phyloP scores from a whole-genome alignment of 1,140 invertebrate species.

The Drosophila ironensis region DNA sequence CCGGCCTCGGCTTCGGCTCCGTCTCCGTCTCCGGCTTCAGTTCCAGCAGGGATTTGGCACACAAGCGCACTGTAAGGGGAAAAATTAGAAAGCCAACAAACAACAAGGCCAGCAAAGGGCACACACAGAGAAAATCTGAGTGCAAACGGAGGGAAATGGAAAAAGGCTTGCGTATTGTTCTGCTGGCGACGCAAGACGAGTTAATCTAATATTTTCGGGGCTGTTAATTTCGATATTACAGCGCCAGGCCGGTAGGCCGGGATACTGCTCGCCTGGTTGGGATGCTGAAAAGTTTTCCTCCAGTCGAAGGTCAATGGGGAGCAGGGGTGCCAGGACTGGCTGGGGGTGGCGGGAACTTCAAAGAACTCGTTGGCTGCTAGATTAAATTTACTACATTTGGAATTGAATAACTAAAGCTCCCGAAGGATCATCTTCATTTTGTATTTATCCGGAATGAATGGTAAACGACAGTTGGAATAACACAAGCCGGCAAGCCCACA shows the following conservation, averaged over 20 bases:
- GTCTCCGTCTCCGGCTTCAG: no score
- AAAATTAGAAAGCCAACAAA: conserved; percentile 54
- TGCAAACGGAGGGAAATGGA: background rate
- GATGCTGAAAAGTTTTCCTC: no score
- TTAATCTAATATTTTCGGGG: no score
- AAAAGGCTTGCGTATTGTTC: background rate
- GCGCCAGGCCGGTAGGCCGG: no score
- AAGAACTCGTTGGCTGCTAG: conserved; percentile 55
- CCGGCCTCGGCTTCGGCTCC: no score
- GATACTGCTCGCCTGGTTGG: no score
- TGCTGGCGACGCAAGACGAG: no score
- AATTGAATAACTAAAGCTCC: conserved; percentile 80
- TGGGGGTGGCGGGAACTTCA: background rate
- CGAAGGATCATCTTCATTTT: conserved; percentile 79
- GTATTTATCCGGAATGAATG: conserved; percentile 79
- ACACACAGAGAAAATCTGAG: background rate
- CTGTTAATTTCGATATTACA: no score
- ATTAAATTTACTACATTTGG: conserved; percentile 79
- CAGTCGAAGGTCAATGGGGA: background rate
- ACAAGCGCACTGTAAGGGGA: conserved; percentile 18
- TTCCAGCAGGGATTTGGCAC: conserved; percentile 42
- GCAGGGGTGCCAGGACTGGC: background rate
- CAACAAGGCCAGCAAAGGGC: background rate
- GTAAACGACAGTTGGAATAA: conserved; percentile 74
- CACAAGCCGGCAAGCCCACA: no score